These are phyloP conservation scores for Fissipunctia ypsillon DNA, from an alignment of 2,888 invertebrate species.

Conservation along the genomic window DNA sequence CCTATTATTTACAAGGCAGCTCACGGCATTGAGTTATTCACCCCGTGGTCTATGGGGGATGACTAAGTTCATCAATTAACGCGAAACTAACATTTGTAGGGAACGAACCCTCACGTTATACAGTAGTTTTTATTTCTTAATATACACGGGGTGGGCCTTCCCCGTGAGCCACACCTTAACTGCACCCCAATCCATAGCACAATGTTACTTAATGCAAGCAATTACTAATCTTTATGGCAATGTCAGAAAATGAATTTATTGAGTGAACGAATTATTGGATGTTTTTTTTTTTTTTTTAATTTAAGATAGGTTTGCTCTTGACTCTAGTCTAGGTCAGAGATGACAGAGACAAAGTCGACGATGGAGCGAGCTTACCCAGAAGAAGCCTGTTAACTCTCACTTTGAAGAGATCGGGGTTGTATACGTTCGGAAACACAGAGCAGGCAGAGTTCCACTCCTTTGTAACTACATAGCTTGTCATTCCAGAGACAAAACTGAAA, in stretches of 20 bases:
- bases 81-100: too few relatives aligned
- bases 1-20: neutral
- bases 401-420: too few relatives aligned
- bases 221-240: slow-evolving; percentile 18
- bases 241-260: neutral
- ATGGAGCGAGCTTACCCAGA: too few relatives aligned
- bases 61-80: slow-evolving; percentile 19
- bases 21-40: neutral
- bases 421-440: too few relatives aligned
- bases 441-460: too few relatives aligned
- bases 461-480: too few relatives aligned
- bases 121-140: slow-evolving; percentile 36
- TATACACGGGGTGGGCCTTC: slow-evolving; percentile 40
- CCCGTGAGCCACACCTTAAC: slow-evolving; percentile 45
- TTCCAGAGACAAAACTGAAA: too few relatives aligned
- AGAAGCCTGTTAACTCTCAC: too few relatives aligned
- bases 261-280: neutral
- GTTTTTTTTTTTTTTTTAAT: too few relatives aligned
- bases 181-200: slow-evolving; percentile 30
- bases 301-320: too few relatives aligned
- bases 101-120: slow-evolving; percentile 16
- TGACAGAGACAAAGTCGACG: too few relatives aligned
- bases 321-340: too few relatives aligned
- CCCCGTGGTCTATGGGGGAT: slow-evolving; percentile 7
- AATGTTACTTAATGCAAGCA: slow-evolving; percentile 15